A percentile compares a stretch with the other conserved stretches of the same genome.
Evolutionary conservation across 2,888 invertebrate genomes (phyloP).

Genomic region (Macropis europaea): DNA sequence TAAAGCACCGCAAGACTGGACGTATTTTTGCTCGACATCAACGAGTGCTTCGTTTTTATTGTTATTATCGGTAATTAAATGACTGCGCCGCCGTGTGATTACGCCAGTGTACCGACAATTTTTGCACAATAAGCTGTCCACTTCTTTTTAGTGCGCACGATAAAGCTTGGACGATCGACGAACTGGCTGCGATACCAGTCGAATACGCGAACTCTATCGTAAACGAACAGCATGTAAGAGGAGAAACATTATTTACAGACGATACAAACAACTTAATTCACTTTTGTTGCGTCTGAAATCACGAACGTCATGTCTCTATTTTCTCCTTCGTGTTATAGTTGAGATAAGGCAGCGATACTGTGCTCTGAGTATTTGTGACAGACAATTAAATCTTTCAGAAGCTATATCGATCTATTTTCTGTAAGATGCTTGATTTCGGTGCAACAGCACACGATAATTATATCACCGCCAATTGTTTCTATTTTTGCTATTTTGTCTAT

Average conservation of each 20-base stretch:
- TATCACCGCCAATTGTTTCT: too few relatives aligned
- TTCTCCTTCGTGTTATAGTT: too few relatives aligned
- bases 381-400: too few relatives aligned
- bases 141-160: slow-evolving; percentile 14
- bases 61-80: slow-evolving; percentile 53
- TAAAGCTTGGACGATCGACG: slow-evolving; percentile 25
- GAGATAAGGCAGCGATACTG: too few relatives aligned
- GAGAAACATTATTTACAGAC: not conserved
- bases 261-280: not conserved
- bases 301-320: too few relatives aligned
- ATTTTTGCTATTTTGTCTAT: too few relatives aligned
- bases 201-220: slow-evolving; percentile 8
- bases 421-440: too few relatives aligned
- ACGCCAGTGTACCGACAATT: slow-evolving; percentile 40
- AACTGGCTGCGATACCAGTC: not conserved
- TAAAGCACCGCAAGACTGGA: slow-evolving; percentile 21
- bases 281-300: not conserved
- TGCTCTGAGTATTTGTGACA: too few relatives aligned
- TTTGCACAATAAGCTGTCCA: slow-evolving; percentile 32
- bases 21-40: not conserved
- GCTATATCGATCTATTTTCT: too few relatives aligned
- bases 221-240: slow-evolving; percentile 2
- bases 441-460: too few relatives aligned
- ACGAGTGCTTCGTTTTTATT: slow-evolving; percentile 37
- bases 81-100: slow-evolving; percentile 40